Percentiles rank a stretch among this genome's conserved stretches.
Evolutionary conservation across 2,113 vertebrate species (phyloP).

Genomic region (Cacatua alba): DNA sequence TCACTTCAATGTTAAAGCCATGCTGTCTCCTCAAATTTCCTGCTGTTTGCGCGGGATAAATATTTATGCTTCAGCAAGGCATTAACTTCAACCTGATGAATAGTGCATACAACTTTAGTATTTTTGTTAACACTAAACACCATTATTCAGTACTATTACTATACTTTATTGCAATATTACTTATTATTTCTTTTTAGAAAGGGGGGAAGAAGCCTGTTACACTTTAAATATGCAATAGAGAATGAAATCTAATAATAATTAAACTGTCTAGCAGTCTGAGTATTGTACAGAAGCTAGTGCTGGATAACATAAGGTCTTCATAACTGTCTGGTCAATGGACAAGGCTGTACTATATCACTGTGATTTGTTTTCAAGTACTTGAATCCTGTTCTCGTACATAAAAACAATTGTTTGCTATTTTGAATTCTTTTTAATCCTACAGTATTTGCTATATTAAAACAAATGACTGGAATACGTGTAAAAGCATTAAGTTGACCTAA

Average conservation of each 20-base stretch:
- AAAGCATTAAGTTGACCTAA: not conserved
- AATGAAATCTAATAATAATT: not conserved
- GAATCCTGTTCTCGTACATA: not conserved
- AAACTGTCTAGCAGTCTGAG: not conserved
- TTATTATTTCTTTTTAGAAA: not conserved
- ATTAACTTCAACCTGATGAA: constrained; percentile 14
- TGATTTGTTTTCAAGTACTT: not conserved
- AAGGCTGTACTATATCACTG: not conserved
- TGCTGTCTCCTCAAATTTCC: constrained; percentile 25
- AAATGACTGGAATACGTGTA: not conserved
- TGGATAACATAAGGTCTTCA: not conserved
- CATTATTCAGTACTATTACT: not conserved
- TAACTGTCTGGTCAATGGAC: not conserved
- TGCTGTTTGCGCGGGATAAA: constrained; percentile 27
- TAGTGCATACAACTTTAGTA: not conserved
- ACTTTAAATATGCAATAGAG: not conserved
- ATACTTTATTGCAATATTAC: not conserved
- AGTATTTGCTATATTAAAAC: not conserved
- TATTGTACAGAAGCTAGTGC: not conserved
- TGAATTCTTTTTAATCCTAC: not conserved
- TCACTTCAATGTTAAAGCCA: not conserved
- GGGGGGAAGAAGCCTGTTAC: rapidly evolving
- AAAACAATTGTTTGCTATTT: not conserved
- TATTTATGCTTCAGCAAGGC: constrained; percentile 52
- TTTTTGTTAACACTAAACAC: not conserved